Conservation (phyloP, 2,797 vertebrate species). For the Myotis pilosus region DNA sequence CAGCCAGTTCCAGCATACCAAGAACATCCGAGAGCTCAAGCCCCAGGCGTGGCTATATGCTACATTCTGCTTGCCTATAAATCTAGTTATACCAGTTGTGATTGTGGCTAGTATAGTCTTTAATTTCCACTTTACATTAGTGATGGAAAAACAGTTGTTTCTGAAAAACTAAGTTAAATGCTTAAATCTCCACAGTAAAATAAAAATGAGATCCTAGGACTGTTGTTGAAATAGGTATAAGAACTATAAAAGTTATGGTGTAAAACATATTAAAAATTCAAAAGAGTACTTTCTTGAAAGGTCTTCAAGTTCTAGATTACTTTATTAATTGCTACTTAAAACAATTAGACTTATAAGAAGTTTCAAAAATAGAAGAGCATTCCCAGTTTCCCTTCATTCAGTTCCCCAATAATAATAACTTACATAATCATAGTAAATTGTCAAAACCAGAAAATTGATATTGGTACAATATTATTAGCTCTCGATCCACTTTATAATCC, state of each 20-base stretch:
- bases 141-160: slow-evolving; percentile 2
- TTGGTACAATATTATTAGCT: not conserved
- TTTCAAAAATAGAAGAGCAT: not conserved
- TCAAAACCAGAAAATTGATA: not conserved
- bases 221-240: not conserved
- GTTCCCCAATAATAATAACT: not conserved
- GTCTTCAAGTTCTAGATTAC: not conserved
- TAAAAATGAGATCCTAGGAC: not conserved
- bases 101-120: not conserved
- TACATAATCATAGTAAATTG: not conserved
- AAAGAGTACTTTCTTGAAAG: not conserved
- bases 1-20: not conserved
- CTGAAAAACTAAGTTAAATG: slow-evolving; percentile 42
- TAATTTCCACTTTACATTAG: slow-evolving; percentile 25
- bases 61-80: not conserved
- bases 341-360: not conserved
- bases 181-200: slow-evolving; percentile 20
- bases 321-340: slow-evolving; percentile 39
- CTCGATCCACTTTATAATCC: not conserved
- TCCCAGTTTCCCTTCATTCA: not conserved
- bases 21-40: not conserved
- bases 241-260: not conserved
- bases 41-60: not conserved
- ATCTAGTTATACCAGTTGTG: not conserved
- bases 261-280: slow-evolving; percentile 8